Base-by-base conservation (phyloP, 2,888 invertebrate genomes). In the Melinaea menophilus region DNA sequence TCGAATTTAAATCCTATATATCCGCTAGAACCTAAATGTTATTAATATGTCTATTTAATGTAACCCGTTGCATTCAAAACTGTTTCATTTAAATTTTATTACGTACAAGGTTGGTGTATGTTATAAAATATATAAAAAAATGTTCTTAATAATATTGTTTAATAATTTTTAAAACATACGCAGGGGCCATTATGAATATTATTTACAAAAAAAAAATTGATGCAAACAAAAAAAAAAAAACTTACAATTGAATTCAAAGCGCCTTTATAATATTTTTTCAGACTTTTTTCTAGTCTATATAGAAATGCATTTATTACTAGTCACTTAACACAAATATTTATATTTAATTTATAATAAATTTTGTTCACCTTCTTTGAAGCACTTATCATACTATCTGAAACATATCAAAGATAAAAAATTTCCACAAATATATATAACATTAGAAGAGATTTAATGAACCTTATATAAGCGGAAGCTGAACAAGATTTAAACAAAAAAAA, bases 341-440 rank as follows among this genome's bases (percentile, higher is more conserved):
- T 55, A 35, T 33, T 4, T 12, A 61, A 31, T 31, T 51, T 22
- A 51, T 51, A 11, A 51, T 73, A 69, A 76, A 78, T 79, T 74
- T 81, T 79, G 79, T 79, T 82, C 78, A 81, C 75, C 76, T 82
- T 78, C 76, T 71, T 61, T 12, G 68, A 66, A 61, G 69, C 68
- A 70, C 68, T 71, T 71, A 71, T 73, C 73, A 75, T 67, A 59
- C 58, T 59, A 51, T 73, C 76, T 75, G 70, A 71, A 75, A 80
- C 79, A 79, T 82, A 82, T 76, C 81, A 82, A 58, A 11, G 31
- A 66, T 62, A 58, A 60, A 59, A 66, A 64, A 69, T 65, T 70
- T 73, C 65, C 73, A 64, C 75, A 75, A 9, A 51, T 9, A 7
- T 9, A 31, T 51, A 7, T 4, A 11, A 5, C 48, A 22, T 51